Conservation (phyloP, 2,113 vertebrate species). For the Gorilla gorilla region DNA sequence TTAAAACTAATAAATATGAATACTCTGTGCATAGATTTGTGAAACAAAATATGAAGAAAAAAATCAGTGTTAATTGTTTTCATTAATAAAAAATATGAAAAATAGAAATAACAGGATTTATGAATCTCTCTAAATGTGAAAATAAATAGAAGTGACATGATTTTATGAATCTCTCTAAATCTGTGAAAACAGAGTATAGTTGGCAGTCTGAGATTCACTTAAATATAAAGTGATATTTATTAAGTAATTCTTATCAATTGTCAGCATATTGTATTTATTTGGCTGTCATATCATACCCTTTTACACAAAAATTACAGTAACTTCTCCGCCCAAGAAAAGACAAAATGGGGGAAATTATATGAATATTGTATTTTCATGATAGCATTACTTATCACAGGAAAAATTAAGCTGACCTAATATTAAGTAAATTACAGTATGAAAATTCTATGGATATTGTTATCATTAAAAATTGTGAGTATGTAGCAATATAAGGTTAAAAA, state of each 20-base stretch:
- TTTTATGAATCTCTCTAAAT: neutral
- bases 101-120: neutral
- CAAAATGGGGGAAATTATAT: neutral
- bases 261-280: neutral
- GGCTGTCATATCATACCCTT: neutral
- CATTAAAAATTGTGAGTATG: constrained; percentile 8
- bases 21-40: neutral
- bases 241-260: neutral
- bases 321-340: neutral
- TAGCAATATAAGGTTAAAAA: neutral
- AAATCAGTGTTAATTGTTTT: neutral
- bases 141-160: neutral
- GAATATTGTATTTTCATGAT: neutral
- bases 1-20: neutral
- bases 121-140: neutral
- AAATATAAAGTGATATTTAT: neutral
- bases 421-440: neutral
- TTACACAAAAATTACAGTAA: neutral
- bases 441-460: neutral
- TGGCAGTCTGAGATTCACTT: neutral
- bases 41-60: neutral
- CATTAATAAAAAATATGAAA: neutral
- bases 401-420: neutral
- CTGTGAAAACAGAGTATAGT: neutral
- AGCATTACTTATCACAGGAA: neutral